Percentiles rank a stretch among this genome's conserved stretches.
phyloP scores from a whole-genome alignment of 2,113 vertebrate species.

The cattle (Bos taurus) region ARS-UCD2.0 NC_037337.1:69407501-69408000 shows the following conservation, averaged over 20 bases:
- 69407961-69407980: conserved; percentile 95
- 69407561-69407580: conserved; percentile 65
- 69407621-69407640: conserved; percentile 66
- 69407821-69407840: conserved; percentile 68
- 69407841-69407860: conserved; percentile 85
- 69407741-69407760: conserved; percentile 56
- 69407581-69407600: conserved; percentile 73
- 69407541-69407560: conserved; percentile 10
- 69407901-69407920: conserved; percentile 91
- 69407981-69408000: conserved; percentile 99
- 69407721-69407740: conserved; percentile 63
- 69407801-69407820: conserved; percentile 78
- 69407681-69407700: conserved; percentile 58
- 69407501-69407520: background rate
- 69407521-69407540: background rate
- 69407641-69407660: conserved; percentile 54
- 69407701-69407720: conserved; percentile 71
- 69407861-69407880: conserved; percentile 87
- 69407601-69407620: conserved; percentile 73
- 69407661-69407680: conserved; percentile 57
- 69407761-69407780: conserved; percentile 62
- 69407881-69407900: conserved; percentile 87
- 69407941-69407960: conserved; percentile 96
- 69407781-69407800: conserved; percentile 74
- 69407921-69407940: conserved; percentile 99